These are phyloP conservation scores for Papilio gigon DNA, from an alignment of 2,888 invertebrate genomes.

Conservation along the genomic window DNA sequence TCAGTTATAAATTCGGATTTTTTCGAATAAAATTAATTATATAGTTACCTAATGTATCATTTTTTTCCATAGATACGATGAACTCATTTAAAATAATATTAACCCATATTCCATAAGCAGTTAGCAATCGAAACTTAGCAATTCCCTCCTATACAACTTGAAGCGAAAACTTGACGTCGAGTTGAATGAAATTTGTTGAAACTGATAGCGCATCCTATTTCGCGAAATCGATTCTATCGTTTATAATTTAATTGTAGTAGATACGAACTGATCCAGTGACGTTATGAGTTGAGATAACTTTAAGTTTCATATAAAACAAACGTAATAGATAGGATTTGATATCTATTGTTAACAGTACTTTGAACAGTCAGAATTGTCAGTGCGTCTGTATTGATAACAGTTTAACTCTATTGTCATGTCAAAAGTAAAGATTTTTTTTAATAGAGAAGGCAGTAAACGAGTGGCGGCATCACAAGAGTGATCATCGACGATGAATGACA, in stretches of 20 bases:
- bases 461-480: no score
- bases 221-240: conserved; percentile 40
- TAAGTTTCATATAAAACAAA: background rate
- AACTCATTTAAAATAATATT: conserved; percentile 48
- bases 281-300: conserved; percentile 2
- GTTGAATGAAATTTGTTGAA: conserved; percentile 46
- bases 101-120: conserved; percentile 49
- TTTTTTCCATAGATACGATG: no score
- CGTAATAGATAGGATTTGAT: background rate
- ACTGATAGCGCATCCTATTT: conserved; percentile 48
- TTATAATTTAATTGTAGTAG: conserved; percentile 40
- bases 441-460: no score
- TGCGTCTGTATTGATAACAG: background rate
- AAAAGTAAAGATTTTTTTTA: no score
- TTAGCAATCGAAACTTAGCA: conserved; percentile 47
- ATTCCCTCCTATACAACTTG: conserved; percentile 46
- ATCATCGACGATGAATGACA: no score
- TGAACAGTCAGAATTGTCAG: background rate
- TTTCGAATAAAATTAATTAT: no score
- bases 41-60: no score
- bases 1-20: no score
- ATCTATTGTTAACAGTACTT: background rate
- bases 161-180: conserved; percentile 40
- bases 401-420: no score
- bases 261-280: background rate